Evolutionary conservation across 2,797 vertebrate genomes (phyloP), one percentile per base, ranked within the genome.

Genomic region (Danio choprae): DNA sequence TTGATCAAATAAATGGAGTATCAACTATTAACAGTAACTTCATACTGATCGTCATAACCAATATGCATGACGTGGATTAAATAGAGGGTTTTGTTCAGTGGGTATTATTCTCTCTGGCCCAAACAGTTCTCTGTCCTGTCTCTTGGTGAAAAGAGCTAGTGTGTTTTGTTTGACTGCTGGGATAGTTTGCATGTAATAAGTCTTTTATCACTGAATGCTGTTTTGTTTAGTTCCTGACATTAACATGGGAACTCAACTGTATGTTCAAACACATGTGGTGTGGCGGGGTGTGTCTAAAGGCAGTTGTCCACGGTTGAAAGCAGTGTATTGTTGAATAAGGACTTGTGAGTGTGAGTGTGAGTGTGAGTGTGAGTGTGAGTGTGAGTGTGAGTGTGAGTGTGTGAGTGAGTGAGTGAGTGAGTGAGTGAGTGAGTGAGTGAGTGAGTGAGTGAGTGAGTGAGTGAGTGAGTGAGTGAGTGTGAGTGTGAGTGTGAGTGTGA

Each of bases 211-310:
- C 38, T 67, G 20, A 77, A 67, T 46, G 51, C 40, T 46, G 50
- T 77, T 77, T 56, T 63, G 71, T 76, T 55, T 53, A 12, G 38
- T 58, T 55, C 16, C 40, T 67, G 40, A 67, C 62, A 67, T 55
- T 67, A 46, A 67, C 63, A 22, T 40, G 9, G 7, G 13, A 7
- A 6, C 15, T 46, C 40, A 56, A 36, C 62, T 56, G 15, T 56
- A 44, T 53, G 48, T 36, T 43, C 16, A 56, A 18, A 56, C 74
- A 46, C 38, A n/a, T 43, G 38, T 56, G 18, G 36, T 63, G 6
- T 59, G 22, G 9, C 60, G 3, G 1, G 12, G 36, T 41, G 12
- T 56, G 62, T 8, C 20, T 67, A 20, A 56, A 56, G 41, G 62
- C 59, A 16, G 11, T 41, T 75, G 43, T 16, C 74, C 41, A 29